phyloP scores from a whole-genome alignment of 1,140 invertebrate genomes.

The Eurytemora carolleeae region DNA sequence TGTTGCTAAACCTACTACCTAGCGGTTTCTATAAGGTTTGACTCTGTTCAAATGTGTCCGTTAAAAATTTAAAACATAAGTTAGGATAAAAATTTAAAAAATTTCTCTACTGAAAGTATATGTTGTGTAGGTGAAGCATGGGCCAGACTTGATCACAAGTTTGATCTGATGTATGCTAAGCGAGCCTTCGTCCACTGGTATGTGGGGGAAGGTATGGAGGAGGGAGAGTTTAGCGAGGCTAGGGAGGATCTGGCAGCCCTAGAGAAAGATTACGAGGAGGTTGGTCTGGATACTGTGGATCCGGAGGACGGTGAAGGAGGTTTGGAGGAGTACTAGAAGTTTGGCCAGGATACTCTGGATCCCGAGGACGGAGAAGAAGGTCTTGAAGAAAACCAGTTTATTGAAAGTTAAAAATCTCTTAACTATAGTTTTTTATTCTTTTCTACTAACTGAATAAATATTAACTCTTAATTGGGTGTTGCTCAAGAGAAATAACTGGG shows the following conservation, averaged over 20 bases:
- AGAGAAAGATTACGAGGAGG: slow-evolving; percentile 62
- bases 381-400: too few species aligned
- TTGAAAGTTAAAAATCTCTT: too few species aligned
- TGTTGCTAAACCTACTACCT: too few species aligned
- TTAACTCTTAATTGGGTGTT: too few species aligned
- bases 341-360: slow-evolving; percentile 4
- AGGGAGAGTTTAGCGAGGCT: slow-evolving; percentile 64
- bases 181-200: slow-evolving; percentile 55
- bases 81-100: neutral
- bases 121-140: slow-evolving; percentile 33
- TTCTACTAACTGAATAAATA: too few species aligned
- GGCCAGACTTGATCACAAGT: slow-evolving; percentile 31
- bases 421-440: too few species aligned
- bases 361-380: slow-evolving; percentile 1
- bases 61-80: too few species aligned
- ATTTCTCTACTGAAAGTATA: neutral
- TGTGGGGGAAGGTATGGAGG: slow-evolving; percentile 65
- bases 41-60: too few species aligned
- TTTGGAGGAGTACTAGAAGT: too few species aligned
- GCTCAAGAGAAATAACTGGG: too few species aligned
- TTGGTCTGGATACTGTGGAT: slow-evolving; percentile 5
- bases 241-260: slow-evolving; percentile 62
- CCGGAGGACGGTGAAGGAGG: slow-evolving; percentile 9
- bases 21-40: too few species aligned
- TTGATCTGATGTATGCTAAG: slow-evolving; percentile 46